phyloP scores from a whole-genome alignment of 2,888 invertebrate species.

The Cyclophora punctaria region DNA sequence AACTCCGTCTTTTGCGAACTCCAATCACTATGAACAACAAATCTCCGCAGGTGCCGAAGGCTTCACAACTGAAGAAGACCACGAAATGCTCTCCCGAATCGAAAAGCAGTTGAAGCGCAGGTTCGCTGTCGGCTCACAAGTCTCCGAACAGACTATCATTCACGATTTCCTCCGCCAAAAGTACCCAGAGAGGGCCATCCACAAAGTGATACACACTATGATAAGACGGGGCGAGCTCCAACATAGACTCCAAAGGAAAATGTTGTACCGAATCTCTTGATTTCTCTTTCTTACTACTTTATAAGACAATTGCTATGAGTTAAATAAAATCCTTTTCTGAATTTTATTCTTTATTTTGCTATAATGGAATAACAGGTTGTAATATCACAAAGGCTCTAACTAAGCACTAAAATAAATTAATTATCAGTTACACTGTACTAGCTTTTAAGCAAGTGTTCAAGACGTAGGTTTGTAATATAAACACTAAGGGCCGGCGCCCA shows the following conservation, averaged over 20 bases:
- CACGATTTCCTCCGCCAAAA: conserved; percentile 90
- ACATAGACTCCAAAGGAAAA: conserved; percentile 96
- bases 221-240: conserved; percentile 96
- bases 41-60: conserved; percentile 90
- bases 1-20: no score
- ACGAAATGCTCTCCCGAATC: conserved; percentile 89
- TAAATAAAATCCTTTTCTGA: conserved; percentile 9
- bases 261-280: conserved; percentile 93
- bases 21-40: no score
- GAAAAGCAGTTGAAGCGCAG: conserved; percentile 96
- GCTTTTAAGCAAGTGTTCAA: no score
- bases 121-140: conserved; percentile 96
- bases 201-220: conserved; percentile 95
- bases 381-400: no score
- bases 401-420: no score
- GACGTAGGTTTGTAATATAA: no score
- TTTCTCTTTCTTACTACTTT: background rate
- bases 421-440: no score
- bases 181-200: conserved; percentile 89
- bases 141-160: conserved; percentile 94
- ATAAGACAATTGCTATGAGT: no score
- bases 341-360: conserved; percentile 12
- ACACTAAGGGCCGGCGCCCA: no score
- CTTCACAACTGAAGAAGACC: conserved; percentile 95
- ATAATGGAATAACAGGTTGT: no score